Base-by-base conservation (phyloP, 1,140 invertebrate species). In the Penaeus chinensis region DNA sequence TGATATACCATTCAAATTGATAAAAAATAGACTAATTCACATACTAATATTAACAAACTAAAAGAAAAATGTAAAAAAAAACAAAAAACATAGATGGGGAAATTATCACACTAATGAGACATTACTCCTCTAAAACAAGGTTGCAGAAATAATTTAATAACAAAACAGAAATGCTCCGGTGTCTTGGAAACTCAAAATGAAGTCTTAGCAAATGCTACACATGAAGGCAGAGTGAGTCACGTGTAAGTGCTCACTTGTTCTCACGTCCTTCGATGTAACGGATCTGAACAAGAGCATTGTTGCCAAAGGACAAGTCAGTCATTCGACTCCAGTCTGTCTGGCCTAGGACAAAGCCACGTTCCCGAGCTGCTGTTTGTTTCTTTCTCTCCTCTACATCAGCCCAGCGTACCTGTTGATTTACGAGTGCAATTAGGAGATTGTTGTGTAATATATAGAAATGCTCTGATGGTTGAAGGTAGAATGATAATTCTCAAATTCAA, bases 331-430 rank as follows among this genome's bases (percentile, higher is more conserved):
- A 99, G 92, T 99, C 96, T 0, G 97, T 98, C 90, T 98, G 97
- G 7, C 98, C 98, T 71, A 99, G 96, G 62, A 99, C 97, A 93
- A 99, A 99, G 22, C 98, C 98, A 79, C 99, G 95, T 20, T 96
- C 96, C 42, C 97, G 95, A 94, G 97, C 96, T 93, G 97, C 96
- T 91, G 97, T 95, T 93, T 98, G 97, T 90, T 96, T 92, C 90
- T 96, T 96, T 91, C 95, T 94, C 92, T 98, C 97, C 93, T 98
- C 98, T 90, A 99, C 94, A 93, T 99, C 98, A n/a, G 98, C 98
- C 98, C 98, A 99, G 85, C 97, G 95, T 89, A 99, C 97, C 97
- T 98, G 92, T 89, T 92, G 92, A 89, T 74, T 32, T 54, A 54
- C 16, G 11, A 54, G 0, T 20, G n/a, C 19, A 3, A 24, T 20